phyloP scores from a whole-genome alignment of 2,888 invertebrate genomes.

The Chrysolina oricalcia region DNA sequence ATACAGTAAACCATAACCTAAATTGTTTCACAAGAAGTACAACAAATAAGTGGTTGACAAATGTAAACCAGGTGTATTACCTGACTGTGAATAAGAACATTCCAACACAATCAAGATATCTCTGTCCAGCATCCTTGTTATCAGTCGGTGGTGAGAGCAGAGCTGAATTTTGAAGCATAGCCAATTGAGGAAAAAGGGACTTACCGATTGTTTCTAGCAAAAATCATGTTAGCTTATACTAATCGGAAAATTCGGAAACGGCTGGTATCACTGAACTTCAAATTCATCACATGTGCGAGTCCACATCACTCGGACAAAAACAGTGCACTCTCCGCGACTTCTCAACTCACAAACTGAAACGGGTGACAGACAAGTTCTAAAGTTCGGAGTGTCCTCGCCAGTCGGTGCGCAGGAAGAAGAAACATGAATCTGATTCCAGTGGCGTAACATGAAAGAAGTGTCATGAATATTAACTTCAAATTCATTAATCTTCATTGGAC shows the following conservation, averaged over 20 bases:
- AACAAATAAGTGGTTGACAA: slow-evolving; percentile 19
- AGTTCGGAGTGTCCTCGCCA: slow-evolving; percentile 29
- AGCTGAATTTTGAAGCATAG: slow-evolving; percentile 13
- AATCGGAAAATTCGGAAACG: slow-evolving; percentile 51
- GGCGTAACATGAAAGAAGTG: slow-evolving; percentile 10
- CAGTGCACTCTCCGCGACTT: slow-evolving; percentile 54
- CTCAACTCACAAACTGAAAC: slow-evolving; percentile 58
- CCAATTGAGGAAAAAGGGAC: slow-evolving; percentile 38
- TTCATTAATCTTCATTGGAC: too few species aligned
- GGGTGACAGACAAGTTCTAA: slow-evolving; percentile 26
- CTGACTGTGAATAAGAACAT: slow-evolving; percentile 21
- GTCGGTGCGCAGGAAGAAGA: slow-evolving; percentile 18
- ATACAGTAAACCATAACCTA: slow-evolving; percentile 5
- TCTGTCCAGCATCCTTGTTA: slow-evolving; percentile 29
- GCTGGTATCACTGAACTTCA: slow-evolving; percentile 56
- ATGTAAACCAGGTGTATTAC: slow-evolving; percentile 24
- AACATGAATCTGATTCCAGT: slow-evolving; percentile 25
- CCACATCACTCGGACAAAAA: slow-evolving; percentile 55
- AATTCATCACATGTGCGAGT: slow-evolving; percentile 64
- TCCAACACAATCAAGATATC: slow-evolving; percentile 21
- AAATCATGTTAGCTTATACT: slow-evolving; percentile 59
- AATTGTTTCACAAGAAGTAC: neutral
- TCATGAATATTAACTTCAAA: neutral
- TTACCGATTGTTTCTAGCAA: slow-evolving; percentile 60
- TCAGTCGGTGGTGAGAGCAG: slow-evolving; percentile 8